A percentile compares a stretch with the other conserved stretches of the same genome.
phyloP scores from a whole-genome alignment of 2,797 vertebrate genomes.

The Paramormyrops hopkinsi region DNA sequence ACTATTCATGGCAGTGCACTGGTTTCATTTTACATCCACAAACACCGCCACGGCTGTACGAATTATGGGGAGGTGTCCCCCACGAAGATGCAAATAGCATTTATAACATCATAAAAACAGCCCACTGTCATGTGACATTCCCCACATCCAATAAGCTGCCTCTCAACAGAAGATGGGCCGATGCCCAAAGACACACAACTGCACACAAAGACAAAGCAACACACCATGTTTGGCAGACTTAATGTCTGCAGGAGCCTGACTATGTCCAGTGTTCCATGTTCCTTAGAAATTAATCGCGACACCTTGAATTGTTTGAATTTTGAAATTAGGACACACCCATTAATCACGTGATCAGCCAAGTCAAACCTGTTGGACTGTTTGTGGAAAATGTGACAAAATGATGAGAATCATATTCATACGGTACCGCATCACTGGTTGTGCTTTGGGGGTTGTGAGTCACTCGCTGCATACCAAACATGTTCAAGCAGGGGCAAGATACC shows the following conservation, averaged over 20 bases:
- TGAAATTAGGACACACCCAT: slow-evolving; percentile 1
- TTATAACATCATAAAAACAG: neutral
- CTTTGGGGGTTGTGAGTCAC: neutral
- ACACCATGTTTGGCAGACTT: neutral
- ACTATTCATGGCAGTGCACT: neutral
- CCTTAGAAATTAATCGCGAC: neutral
- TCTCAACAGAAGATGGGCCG: slow-evolving; percentile 46
- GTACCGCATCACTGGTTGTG: neutral
- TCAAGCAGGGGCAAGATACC: neutral
- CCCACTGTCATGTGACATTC: slow-evolving; percentile 63
- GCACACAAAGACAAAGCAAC: neutral
- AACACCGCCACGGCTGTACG: neutral
- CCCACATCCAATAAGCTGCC: slow-evolving; percentile 41
- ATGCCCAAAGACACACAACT: neutral
- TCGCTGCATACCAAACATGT: neutral
- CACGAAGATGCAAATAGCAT: neutral
- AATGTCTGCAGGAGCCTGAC: neutral
- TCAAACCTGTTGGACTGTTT: neutral
- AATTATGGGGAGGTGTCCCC: neutral
- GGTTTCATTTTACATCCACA: neutral
- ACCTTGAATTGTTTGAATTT: neutral
- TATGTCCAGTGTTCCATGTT: neutral
- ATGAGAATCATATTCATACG: neutral
- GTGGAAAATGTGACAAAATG: neutral
- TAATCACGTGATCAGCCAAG: neutral